Base-by-base conservation (phyloP, 2,113 vertebrate species). In the Scalopus aquaticus region DNA sequence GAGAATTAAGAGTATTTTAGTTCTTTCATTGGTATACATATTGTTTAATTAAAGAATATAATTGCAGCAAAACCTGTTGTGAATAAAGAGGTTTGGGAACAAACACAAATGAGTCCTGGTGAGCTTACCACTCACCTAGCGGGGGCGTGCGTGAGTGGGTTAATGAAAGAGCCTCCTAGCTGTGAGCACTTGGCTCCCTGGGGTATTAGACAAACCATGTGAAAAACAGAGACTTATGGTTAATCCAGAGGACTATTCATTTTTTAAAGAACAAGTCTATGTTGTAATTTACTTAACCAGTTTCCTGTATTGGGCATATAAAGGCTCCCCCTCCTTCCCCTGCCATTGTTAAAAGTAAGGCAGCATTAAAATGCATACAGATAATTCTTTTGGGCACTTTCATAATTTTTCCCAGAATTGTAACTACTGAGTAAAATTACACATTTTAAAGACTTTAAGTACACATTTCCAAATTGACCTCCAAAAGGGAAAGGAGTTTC, bases 391-490 rank as follows among this genome's bases (percentile, higher is more conserved):
- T 30, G 67, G 20, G 20, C 20, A 69, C 72, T 86, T 90, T 94
- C 35, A 44, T 72, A 65, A 80, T 96, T 70, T 76, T 89, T 80
- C 54, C 39, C 35, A 51, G 90, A 87, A 76, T 72, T 91, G 56
- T 42, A 87, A 62, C 11, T 49, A 9, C 92, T 88, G 54, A 35
- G 58, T 84, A 87, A 96, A 97, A 96, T 94, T 90, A 92, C 20
- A 73, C 49, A 17, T 94, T 81, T 95, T 70, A 78, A 93, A 94
- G 46, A 42, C 56, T 88, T 96, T 74, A 96, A 90, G 58, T 76
- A 72, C 44, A 89, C 49, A 69, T 90, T 92, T 91, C 92, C n/a
- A 93, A 83, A 81, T 92, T 88, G 49, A 62, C 78, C 62, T 93
- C 49, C 32, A 81, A 54, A 90, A 95, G 10, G 54, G 54, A 22